Percentiles rank a stretch among this genome's conserved stretches.
phyloP scores from a whole-genome alignment of 2,888 invertebrate genomes.

The Ophion ellenae region DNA sequence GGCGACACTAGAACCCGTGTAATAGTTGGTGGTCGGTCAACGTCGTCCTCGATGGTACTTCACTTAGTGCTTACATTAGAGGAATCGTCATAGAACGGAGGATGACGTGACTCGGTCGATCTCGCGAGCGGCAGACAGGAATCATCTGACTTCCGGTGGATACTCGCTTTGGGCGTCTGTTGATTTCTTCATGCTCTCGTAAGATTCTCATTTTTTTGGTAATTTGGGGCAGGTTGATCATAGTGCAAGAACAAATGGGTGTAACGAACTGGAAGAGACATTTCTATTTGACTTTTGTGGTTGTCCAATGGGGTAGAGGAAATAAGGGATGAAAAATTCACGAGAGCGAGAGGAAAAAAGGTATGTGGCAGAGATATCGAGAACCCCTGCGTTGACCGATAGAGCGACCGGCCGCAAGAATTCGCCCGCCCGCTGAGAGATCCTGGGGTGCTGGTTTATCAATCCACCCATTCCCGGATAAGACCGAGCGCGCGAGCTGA shows the following conservation, averaged over 20 bases:
- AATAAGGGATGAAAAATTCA: not conserved
- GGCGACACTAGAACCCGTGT: conserved; percentile 27
- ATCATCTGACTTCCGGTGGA: conserved; percentile 24
- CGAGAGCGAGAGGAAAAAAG: not conserved
- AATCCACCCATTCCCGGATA: conserved; percentile 76
- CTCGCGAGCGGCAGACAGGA: not conserved
- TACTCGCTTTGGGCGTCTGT: not conserved
- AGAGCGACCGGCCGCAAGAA: conserved; percentile 80
- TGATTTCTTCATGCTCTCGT: not conserved
- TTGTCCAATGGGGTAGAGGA: not conserved
- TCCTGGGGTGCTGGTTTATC: conserved; percentile 78
- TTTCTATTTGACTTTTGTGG: not conserved
- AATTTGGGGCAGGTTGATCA: not conserved
- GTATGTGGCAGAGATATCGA: conserved; percentile 29
- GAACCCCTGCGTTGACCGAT: conserved; percentile 62
- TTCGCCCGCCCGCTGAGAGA: conserved; percentile 75
- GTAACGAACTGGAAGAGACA: not conserved
- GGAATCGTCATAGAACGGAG: conserved; percentile 11
- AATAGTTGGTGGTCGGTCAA: conserved; percentile 43
- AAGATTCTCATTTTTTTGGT: not conserved
- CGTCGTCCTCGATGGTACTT: conserved; percentile 40
- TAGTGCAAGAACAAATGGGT: not conserved
- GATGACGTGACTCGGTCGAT: conserved; percentile 60
- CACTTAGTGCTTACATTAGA: conserved; percentile 18
- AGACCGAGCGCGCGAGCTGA: conserved; percentile 72